Conservation (phyloP, 2,888 invertebrate genomes). For the Drepanosiphum platanoidis region DNA sequence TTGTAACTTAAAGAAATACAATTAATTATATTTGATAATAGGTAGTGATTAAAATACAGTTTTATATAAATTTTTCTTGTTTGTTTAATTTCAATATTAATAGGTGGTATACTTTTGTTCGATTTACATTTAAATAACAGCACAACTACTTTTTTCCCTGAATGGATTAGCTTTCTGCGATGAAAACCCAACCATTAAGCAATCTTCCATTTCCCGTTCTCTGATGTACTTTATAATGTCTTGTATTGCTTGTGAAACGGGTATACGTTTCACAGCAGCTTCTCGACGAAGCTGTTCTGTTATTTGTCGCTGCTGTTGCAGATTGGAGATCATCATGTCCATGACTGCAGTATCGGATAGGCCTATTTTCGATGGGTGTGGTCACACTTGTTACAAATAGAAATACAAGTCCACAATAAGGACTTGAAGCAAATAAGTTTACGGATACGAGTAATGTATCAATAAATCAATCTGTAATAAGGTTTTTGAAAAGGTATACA, state of each 20-base stretch:
- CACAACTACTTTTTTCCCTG: conserved; percentile 91
- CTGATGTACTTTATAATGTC: conserved; percentile 91
- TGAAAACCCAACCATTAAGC: conserved; percentile 90
- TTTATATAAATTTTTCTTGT: conserved; percentile 16
- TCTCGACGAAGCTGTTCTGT: conserved; percentile 94
- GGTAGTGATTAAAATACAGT: not conserved
- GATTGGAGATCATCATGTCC: conserved; percentile 92
- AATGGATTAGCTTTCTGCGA: conserved; percentile 96
- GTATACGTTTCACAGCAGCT: conserved; percentile 86
- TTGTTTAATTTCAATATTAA: conserved; percentile 9
- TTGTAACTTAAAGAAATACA: not conserved
- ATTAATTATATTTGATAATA: not conserved
- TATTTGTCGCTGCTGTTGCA: conserved; percentile 92
- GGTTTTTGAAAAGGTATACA: not conserved
- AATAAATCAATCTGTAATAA: not conserved
- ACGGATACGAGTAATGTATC: not conserved
- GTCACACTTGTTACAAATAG: conserved; percentile 62
- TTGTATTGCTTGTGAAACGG: conserved; percentile 87
- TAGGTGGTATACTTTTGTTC: not conserved
- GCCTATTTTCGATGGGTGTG: conserved; percentile 76
- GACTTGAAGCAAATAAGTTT: conserved; percentile 26
- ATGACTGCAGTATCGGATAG: conserved; percentile 88
- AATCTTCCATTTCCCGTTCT: conserved; percentile 93
- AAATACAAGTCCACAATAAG: conserved; percentile 45
- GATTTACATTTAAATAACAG: conserved; percentile 75